Percentiles rank a stretch among this genome's conserved stretches.
Conservation (phyloP, 2,797 vertebrate species). For the Chaenodraco wilsoni region DNA sequence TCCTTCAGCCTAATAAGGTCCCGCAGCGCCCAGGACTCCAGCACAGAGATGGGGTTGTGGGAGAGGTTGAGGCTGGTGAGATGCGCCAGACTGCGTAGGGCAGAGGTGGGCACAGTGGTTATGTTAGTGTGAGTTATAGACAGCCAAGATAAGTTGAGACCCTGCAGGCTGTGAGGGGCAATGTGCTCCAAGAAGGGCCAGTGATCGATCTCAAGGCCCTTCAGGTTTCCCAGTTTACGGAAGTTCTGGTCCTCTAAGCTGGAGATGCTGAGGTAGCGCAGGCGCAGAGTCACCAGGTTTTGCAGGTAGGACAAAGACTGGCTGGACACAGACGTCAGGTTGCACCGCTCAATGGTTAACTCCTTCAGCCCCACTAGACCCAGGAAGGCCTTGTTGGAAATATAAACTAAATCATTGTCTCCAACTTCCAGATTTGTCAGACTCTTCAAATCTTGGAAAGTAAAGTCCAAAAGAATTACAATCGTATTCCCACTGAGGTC, state of each 20-base stretch:
- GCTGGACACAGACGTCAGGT: slow-evolving; percentile 92
- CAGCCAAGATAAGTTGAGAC: slow-evolving; percentile 94
- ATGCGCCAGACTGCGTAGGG: slow-evolving; percentile 91
- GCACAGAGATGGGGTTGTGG: slow-evolving; percentile 92
- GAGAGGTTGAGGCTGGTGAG: slow-evolving; percentile 94
- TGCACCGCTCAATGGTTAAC: slow-evolving; percentile 95
- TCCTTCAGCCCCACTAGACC: slow-evolving; percentile 91
- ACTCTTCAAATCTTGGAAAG: slow-evolving; percentile 92
- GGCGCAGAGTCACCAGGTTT: slow-evolving; percentile 88
- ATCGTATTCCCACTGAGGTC: slow-evolving; percentile 97
- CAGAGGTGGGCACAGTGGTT: slow-evolving; percentile 90
- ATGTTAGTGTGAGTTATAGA: slow-evolving; percentile 97
- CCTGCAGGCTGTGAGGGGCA: slow-evolving; percentile 90
- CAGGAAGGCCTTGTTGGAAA: slow-evolving; percentile 95
- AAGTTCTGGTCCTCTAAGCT: slow-evolving; percentile 94
- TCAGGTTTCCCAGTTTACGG: slow-evolving; percentile 87
- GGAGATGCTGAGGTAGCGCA: slow-evolving; percentile 91
- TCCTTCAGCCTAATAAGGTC: slow-evolving; percentile 93
- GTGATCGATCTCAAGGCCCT: slow-evolving; percentile 92
- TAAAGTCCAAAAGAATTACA: slow-evolving; percentile 95
- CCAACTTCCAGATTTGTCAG: slow-evolving; percentile 93
- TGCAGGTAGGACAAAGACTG: slow-evolving; percentile 94
- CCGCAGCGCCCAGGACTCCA: slow-evolving; percentile 91
- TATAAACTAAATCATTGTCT: slow-evolving; percentile 97
- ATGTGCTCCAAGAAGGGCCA: slow-evolving; percentile 95